Conservation (phyloP, 2,797 vertebrate species). For the Hyperoplus lanceolatus region DNA sequence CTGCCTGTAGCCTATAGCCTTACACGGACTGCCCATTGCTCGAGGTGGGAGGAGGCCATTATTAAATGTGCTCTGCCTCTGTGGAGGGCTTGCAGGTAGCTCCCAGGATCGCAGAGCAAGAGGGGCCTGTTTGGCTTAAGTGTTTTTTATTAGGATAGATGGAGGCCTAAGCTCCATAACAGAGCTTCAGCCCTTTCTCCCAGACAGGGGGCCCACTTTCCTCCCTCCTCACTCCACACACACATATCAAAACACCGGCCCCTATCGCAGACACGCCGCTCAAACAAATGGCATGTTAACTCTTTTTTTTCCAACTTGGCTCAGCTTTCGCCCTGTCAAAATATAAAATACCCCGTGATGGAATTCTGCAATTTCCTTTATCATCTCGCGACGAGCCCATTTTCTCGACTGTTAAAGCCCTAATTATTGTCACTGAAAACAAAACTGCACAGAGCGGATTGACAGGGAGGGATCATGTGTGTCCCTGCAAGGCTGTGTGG, state of each 20-base stretch:
- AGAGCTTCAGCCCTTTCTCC: slow-evolving; percentile 79
- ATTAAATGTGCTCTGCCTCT: slow-evolving; percentile 77
- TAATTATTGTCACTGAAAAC: slow-evolving; percentile 73
- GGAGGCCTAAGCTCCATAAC: slow-evolving; percentile 87
- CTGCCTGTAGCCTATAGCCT: slow-evolving; percentile 16
- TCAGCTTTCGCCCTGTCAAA: slow-evolving; percentile 76
- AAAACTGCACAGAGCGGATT: slow-evolving; percentile 45
- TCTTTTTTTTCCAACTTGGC: slow-evolving; percentile 62
- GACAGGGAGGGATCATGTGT: slow-evolving; percentile 3
- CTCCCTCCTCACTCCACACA: slow-evolving; percentile 71
- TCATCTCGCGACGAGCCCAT: slow-evolving; percentile 62
- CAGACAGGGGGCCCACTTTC: slow-evolving; percentile 81
- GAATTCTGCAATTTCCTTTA: slow-evolving; percentile 83
- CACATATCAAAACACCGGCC: slow-evolving; percentile 84
- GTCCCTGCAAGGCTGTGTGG: not conserved
- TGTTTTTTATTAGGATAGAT: slow-evolving; percentile 88
- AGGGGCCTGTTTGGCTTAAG: slow-evolving; percentile 85
- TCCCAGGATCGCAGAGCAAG: slow-evolving; percentile 78
- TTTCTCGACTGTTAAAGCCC: slow-evolving; percentile 64
- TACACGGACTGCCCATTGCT: slow-evolving; percentile 34
- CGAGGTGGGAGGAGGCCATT: slow-evolving; percentile 61
- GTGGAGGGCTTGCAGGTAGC: slow-evolving; percentile 83
- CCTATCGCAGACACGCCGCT: slow-evolving; percentile 73
- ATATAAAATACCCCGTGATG: slow-evolving; percentile 62
- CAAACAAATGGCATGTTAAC: slow-evolving; percentile 64